These are phyloP conservation scores for Zaprionus vittiger DNA, from an alignment of 1,140 invertebrate genomes.

Conservation along the genomic window DNA sequence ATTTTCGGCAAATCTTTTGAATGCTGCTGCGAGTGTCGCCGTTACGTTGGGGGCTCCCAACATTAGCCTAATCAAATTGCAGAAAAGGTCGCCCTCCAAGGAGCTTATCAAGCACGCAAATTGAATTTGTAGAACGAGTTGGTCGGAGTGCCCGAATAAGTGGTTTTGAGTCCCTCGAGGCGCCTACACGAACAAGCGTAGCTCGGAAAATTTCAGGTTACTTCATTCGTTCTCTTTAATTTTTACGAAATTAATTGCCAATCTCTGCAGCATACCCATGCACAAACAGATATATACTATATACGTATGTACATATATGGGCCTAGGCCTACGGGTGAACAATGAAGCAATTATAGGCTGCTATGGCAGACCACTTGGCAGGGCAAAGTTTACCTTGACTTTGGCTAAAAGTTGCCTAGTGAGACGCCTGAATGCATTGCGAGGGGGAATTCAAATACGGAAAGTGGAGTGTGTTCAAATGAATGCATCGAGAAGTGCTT, in stretches of 20 bases:
- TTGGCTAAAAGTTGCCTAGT: conserved; percentile 37
- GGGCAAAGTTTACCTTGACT: conserved; percentile 46
- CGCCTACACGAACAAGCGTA: not conserved
- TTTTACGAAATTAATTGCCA: conserved; percentile 7
- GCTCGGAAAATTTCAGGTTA: not conserved
- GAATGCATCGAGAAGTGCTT: conserved; percentile 48
- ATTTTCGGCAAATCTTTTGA: conserved; percentile 25
- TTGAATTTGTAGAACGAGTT: conserved; percentile 29
- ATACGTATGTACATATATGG: not conserved
- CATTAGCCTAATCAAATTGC: conserved; percentile 31
- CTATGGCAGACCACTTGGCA: conserved; percentile 24
- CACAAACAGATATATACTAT: not conserved
- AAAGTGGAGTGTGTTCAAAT: conserved; percentile 38
- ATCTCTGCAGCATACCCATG: not conserved
- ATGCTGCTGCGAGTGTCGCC: not conserved
- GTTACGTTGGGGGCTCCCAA: conserved; percentile 16
- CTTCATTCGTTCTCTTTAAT: not conserved
- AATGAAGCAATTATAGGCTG: conserved; percentile 24
- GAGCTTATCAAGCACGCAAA: conserved; percentile 27
- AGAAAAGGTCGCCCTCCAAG: conserved; percentile 16
- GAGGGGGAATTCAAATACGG: conserved; percentile 54
- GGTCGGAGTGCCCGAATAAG: conserved; percentile 7
- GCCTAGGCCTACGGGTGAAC: conserved; percentile 1
- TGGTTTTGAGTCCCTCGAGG: not conserved
- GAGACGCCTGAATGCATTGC: conserved; percentile 52